Evolutionary conservation across 2,888 invertebrate genomes (phyloP), one percentile per base, ranked within the genome.

Genomic region (Callyntrura guangdongensis): DNA sequence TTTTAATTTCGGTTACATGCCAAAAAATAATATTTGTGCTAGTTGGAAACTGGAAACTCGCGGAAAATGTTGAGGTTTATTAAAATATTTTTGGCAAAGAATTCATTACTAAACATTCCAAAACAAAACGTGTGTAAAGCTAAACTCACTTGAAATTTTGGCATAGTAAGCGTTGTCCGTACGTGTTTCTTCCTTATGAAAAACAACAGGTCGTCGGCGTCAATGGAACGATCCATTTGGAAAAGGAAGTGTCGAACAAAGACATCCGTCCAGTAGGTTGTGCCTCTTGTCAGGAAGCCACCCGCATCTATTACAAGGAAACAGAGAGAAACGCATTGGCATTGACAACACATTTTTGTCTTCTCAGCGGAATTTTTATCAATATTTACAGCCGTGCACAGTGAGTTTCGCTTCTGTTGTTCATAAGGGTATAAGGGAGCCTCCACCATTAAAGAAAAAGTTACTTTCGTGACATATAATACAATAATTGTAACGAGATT

Each of bases 221-320:
- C 98, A 94, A 98, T 98, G 92, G 97, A 97, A 92, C 97, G 97
- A 95, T 93, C 93, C 59, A 91, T 89, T 89, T 94, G 94, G 59
- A 94, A 94, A 84, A 99, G 96, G 95, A 99, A 99, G 96, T 99
- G 98, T 14, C 98, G 96, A 93, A 98, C 98, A 95, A 99, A 99
- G 94, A 99, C 96, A 95, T 98, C 98, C 84, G 98, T 99, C 99
- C 99, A 99, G 95, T 99, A 99, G 2, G 98, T 98, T 91, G 98
- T 98, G 59, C 98, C 98, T 95, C 98, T 98, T 17, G 98, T 96
- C 95, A 99, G 97, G 93, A 98, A 98, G 95, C 98, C 98, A 72
- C 98, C 98, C 45, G 97, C 97, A 95, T 98, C 98, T 98, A 96
- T 27, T 59, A 25, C 2, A n/a, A 12, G 27, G 14, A 56, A 14